phyloP scores from a whole-genome alignment of 2,888 invertebrate species.

The Coenonympha arcania region DNA sequence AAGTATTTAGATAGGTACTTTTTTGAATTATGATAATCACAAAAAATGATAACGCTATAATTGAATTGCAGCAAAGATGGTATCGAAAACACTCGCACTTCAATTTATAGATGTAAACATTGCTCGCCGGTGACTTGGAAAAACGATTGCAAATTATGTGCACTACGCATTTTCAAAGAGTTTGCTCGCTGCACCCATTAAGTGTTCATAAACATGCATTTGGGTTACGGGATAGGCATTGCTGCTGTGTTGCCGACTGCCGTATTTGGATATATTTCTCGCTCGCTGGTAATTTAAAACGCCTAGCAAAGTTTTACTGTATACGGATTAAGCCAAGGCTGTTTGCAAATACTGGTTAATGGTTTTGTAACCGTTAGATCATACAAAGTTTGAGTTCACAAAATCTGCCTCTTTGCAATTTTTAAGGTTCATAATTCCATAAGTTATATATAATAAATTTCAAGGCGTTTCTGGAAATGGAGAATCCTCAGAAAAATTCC shows the following conservation, averaged over 20 bases:
- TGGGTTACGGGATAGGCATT: slow-evolving; percentile 23
- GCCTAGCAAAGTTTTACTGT: slow-evolving; percentile 1
- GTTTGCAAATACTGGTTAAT: not conserved
- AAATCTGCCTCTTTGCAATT: not conserved
- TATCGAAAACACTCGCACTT: too few species aligned
- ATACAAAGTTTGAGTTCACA: not conserved
- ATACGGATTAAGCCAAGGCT: not conserved
- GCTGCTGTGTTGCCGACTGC: slow-evolving; percentile 9
- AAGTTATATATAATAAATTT: too few species aligned
- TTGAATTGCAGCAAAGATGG: too few species aligned
- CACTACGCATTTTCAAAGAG: slow-evolving; percentile 18
- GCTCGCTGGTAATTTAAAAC: slow-evolving; percentile 4
- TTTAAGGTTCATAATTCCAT: too few species aligned
- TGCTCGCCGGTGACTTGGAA: slow-evolving; percentile 10
- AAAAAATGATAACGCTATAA: too few species aligned
- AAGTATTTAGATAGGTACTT: too few species aligned
- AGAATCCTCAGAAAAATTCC: too few species aligned
- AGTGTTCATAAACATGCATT: slow-evolving; percentile 25
- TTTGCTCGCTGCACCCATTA: slow-evolving; percentile 19
- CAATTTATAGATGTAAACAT: not conserved
- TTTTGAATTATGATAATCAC: too few species aligned
- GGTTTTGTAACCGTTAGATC: not conserved
- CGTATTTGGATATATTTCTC: slow-evolving; percentile 13
- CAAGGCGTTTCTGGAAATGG: too few species aligned
- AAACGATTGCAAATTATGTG: slow-evolving; percentile 18